Conservation (phyloP, 2,113 vertebrate species). For the Aegotheles bennettii region DNA sequence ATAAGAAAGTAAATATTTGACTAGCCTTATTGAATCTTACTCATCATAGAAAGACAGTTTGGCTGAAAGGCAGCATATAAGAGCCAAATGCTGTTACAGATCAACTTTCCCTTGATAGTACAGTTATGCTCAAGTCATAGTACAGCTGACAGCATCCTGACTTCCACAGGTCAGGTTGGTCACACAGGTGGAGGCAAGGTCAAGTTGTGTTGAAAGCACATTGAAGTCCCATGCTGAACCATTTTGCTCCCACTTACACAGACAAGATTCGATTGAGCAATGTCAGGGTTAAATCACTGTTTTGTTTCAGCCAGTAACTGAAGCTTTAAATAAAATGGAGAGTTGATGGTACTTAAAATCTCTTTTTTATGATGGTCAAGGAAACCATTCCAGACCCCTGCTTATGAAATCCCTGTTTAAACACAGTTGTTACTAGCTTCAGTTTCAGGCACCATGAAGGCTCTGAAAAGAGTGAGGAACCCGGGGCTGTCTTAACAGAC, state of each 20-base stretch:
- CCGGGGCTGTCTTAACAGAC: background rate
- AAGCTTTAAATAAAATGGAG: background rate
- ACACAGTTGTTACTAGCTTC: background rate
- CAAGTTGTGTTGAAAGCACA: background rate
- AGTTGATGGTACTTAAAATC: background rate
- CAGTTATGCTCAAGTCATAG: background rate
- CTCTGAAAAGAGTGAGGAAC: background rate
- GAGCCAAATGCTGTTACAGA: background rate
- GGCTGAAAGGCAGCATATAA: background rate
- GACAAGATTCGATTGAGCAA: background rate
- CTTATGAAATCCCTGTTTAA: background rate
- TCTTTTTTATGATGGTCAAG: background rate
- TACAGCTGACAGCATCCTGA: background rate
- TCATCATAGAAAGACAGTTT: background rate
- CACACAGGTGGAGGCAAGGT: background rate
- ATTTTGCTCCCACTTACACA: background rate
- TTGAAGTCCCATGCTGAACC: background rate
- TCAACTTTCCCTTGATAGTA: background rate
- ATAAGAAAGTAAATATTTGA: background rate
- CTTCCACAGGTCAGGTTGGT: background rate
- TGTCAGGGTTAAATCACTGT: background rate
- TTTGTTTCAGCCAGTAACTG: background rate
- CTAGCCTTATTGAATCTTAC: background rate
- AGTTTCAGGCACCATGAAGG: background rate
- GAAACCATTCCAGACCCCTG: background rate